Conservation (phyloP, 1,140 invertebrate genomes). For the Hesperophylax magnus region DNA sequence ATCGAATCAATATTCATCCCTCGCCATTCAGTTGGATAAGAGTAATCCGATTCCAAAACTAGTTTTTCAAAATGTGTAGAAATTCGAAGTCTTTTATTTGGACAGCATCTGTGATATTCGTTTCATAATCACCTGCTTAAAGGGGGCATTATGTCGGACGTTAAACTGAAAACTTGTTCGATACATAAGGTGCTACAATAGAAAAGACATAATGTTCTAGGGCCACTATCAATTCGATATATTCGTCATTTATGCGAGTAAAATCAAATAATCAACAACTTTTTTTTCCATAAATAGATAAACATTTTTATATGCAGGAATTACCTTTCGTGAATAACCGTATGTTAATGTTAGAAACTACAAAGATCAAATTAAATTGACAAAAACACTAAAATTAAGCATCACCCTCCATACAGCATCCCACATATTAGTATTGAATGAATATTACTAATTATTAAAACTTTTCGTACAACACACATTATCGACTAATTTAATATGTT, state of each 20-base stretch:
- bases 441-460: no score
- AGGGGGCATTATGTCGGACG: background rate
- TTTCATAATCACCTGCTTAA: slow-evolving; percentile 4
- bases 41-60: background rate
- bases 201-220: background rate
- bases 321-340: no score
- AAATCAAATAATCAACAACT: no score
- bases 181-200: background rate
- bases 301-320: no score
- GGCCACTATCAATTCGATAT: no score
- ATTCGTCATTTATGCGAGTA: no score
- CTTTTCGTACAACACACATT: no score
- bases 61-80: background rate
- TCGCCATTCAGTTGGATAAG: background rate
- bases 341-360: no score
- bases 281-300: no score
- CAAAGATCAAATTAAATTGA: no score
- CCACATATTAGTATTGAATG: background rate
- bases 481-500: no score
- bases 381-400: no score
- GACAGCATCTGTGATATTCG: slow-evolving; percentile 19
- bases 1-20: slow-evolving; percentile 23
- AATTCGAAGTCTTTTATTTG: background rate
- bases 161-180: slow-evolving; percentile 21
- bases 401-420: background rate